Evolutionary conservation across 2,797 vertebrate genomes (phyloP).

Genomic region (Galaxias olidus): DNA sequence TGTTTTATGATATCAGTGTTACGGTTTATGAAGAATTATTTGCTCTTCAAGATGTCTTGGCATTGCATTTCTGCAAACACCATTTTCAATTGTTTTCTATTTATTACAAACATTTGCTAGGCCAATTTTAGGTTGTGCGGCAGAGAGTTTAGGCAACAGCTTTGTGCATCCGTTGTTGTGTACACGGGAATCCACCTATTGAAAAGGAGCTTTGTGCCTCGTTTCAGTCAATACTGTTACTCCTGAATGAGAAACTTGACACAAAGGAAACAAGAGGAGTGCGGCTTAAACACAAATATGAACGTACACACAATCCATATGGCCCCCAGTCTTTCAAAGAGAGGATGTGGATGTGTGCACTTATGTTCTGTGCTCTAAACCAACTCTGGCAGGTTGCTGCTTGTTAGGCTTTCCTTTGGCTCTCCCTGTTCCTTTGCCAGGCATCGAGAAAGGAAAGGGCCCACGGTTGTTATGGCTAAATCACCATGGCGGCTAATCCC

Average conservation of each 20-base stretch:
- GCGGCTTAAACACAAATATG: too few relatives aligned
- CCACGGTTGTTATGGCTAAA: conserved; percentile 60
- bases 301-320: too few relatives aligned
- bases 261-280: too few relatives aligned
- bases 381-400: conserved; percentile 63
- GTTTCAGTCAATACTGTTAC: too few relatives aligned
- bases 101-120: neutral
- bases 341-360: too few relatives aligned
- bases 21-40: conserved; percentile 71
- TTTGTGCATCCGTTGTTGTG: too few relatives aligned
- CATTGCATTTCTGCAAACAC: conserved; percentile 66
- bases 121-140: too few relatives aligned
- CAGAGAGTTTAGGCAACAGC: too few relatives aligned
- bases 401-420: conserved; percentile 63
- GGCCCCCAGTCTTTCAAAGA: too few relatives aligned
- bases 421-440: conserved; percentile 2
- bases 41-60: conserved; percentile 69
- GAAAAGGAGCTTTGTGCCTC: too few relatives aligned
- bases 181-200: too few relatives aligned
- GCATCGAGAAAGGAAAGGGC: conserved; percentile 42
- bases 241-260: too few relatives aligned
- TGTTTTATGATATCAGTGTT: conserved; percentile 68
- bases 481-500: conserved; percentile 66
- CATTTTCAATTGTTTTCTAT: conserved; percentile 44
- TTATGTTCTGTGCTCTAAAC: neutral